These are phyloP conservation scores for Gasterosteus nipponicus DNA, from an alignment of 2,113 vertebrate species.

Conservation along the genomic window DNA sequence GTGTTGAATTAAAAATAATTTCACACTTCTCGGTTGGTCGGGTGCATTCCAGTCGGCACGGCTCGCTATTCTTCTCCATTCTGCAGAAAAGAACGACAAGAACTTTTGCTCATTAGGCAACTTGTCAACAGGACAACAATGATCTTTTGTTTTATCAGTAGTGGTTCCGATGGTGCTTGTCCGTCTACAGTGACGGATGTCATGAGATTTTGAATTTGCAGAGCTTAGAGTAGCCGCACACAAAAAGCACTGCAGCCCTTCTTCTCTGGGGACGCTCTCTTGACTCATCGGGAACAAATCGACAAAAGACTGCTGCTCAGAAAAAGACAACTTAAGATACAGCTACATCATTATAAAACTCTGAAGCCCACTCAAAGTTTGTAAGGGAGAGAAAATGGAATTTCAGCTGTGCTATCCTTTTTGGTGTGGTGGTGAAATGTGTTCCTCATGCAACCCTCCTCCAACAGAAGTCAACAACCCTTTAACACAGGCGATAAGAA, in stretches of 20 bases:
- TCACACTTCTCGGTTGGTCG: conserved; percentile 18
- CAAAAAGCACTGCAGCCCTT: no score
- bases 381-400: no score
- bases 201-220: no score
- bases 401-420: neutral
- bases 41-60: neutral
- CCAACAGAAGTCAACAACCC: neutral
- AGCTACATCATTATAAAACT: neutral
- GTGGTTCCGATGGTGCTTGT: no score
- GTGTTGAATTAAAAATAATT: conserved; percentile 11
- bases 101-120: neutral
- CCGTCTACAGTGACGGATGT: no score
- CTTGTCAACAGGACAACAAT: no score
- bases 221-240: no score
- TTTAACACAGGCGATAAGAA: conserved; percentile 24
- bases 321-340: no score
- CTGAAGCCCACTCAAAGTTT: neutral
- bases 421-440: neutral
- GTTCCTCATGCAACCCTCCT: neutral
- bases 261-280: no score
- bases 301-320: no score
- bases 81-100: neutral
- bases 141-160: neutral
- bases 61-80: neutral
- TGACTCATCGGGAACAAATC: no score